These are phyloP conservation scores for Drosophila planitibia DNA, from an alignment of 2,888 invertebrate species.

Conservation along the genomic window DNA sequence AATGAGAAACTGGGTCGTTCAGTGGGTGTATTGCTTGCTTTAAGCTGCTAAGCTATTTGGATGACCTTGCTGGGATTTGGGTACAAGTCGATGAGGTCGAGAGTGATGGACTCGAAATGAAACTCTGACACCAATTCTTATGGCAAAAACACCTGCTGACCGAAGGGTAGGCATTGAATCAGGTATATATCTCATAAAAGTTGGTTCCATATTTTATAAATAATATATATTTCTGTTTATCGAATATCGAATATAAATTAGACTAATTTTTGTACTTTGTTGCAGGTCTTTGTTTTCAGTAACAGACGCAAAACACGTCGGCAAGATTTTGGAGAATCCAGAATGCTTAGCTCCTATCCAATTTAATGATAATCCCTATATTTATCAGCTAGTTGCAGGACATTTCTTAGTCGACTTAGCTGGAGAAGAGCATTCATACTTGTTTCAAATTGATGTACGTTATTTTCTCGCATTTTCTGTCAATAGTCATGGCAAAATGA, in stretches of 20 bases:
- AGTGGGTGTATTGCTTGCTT: constrained; percentile 4
- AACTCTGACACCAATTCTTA: not conserved
- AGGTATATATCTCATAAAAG: not conserved
- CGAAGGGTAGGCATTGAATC: not conserved
- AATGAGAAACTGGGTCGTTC: constrained; percentile 46
- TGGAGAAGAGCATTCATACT: not conserved
- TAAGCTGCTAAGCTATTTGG: constrained; percentile 20
- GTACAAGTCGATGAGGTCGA: not conserved
- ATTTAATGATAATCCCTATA: not conserved
- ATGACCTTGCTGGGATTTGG: constrained; percentile 38
- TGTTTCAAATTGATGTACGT: not conserved
- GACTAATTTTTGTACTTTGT: not conserved
- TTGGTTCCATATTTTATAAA: not conserved
- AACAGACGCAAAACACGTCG: not conserved
- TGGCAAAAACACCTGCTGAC: not conserved
- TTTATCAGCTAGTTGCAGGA: not conserved
- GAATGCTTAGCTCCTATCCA: not conserved
- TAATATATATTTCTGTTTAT: not conserved
- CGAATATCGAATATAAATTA: not conserved
- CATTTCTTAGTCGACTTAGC: not conserved
- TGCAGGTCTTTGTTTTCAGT: not conserved
- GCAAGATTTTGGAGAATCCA: not conserved
- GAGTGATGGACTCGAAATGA: not conserved
- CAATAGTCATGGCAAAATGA: not conserved
- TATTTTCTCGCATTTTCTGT: not conserved